A percentile compares a stretch with the other conserved stretches of the same genome.
These are phyloP conservation scores for Platygyra sinensis DNA, from an alignment of 64 coral and sea anemone genomes.

Conservation along the genomic window DNA sequence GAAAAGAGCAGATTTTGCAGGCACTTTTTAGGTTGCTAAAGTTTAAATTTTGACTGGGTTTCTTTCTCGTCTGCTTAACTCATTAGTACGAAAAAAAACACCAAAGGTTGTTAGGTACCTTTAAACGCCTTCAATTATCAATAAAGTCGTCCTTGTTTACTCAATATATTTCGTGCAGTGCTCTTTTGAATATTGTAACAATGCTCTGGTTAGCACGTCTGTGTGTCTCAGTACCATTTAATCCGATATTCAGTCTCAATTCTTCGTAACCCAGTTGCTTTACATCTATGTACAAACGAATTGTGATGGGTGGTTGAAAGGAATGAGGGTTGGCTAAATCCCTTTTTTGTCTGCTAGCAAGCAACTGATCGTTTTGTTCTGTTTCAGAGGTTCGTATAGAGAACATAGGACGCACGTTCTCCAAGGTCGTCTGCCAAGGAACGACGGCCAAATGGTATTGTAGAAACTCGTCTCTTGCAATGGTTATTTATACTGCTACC, in stretches of 20 bases:
- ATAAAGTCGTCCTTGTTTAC: no score
- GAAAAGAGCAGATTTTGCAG: neutral
- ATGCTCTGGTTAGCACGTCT: no score
- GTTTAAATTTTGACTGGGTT: neutral
- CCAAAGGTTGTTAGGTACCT: neutral
- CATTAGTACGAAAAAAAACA: neutral
- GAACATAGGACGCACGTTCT: neutral
- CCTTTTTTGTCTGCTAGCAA: no score
- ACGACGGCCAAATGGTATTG: conserved; percentile 9
- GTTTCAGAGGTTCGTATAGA: conserved; percentile 45
- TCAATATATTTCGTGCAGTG: no score
- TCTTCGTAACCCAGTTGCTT: no score
- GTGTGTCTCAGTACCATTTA: no score
- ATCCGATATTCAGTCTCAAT: no score
- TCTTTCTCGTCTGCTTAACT: neutral
- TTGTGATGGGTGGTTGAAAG: no score
- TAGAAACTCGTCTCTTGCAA: conserved; percentile 58
- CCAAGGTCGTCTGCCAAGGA: conserved; percentile 49
- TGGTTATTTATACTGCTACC: conserved; percentile 69
- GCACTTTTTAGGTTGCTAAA: neutral
- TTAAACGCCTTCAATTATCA: no score
- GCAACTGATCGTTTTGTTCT: neutral
- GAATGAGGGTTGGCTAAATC: no score
- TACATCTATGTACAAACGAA: no score
- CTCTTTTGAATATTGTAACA: no score